A percentile compares a stretch with the other conserved stretches of the same genome.
Conservation (phyloP, 2,797 vertebrate species). For the Naso thynnoides region DNA sequence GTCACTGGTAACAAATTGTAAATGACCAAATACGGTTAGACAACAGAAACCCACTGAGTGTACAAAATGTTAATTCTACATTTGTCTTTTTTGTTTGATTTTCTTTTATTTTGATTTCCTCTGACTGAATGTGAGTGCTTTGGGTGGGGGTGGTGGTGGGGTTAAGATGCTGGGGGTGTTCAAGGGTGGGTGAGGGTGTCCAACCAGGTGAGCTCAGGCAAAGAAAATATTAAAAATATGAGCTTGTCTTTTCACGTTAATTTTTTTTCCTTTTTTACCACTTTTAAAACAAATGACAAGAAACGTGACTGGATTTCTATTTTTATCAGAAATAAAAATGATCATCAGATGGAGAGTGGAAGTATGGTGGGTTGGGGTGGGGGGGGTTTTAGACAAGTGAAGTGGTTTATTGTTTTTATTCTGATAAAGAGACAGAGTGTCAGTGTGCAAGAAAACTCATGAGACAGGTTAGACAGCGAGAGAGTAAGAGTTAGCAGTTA, state of each 20-base stretch:
- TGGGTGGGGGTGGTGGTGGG: constrained; percentile 31
- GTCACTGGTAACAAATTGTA: constrained; percentile 86
- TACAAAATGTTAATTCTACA: constrained; percentile 93
- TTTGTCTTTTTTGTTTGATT: constrained; percentile 74
- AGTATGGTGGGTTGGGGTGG: constrained; percentile 78
- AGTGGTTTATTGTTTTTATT: constrained; percentile 78
- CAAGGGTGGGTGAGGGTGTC: constrained; percentile 42
- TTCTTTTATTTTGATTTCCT: constrained; percentile 65
- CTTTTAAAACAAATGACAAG: constrained; percentile 87
- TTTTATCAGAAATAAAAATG: constrained; percentile 91
- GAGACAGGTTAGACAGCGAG: constrained; percentile 78
- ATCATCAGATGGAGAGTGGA: constrained; percentile 87
- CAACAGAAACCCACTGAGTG: constrained; percentile 90
- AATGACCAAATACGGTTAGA: constrained; percentile 87
- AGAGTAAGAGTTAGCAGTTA: constrained; percentile 77
- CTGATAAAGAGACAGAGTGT: constrained; percentile 83
- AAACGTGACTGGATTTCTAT: constrained; percentile 90
- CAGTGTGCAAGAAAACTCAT: constrained; percentile 82
- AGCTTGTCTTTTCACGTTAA: constrained; percentile 82
- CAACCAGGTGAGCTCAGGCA: constrained; percentile 71
- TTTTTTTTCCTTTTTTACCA: constrained; percentile 66
- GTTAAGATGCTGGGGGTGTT: constrained; percentile 9
- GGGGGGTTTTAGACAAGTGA: constrained; percentile 74
- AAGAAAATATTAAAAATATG: constrained; percentile 86
- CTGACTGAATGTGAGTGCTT: constrained; percentile 70